A percentile compares a stretch with the other conserved stretches of the same genome.
Evolutionary conservation across 2,888 invertebrate genomes (phyloP).

Genomic region (Cryptophagus acutangulus): DNA sequence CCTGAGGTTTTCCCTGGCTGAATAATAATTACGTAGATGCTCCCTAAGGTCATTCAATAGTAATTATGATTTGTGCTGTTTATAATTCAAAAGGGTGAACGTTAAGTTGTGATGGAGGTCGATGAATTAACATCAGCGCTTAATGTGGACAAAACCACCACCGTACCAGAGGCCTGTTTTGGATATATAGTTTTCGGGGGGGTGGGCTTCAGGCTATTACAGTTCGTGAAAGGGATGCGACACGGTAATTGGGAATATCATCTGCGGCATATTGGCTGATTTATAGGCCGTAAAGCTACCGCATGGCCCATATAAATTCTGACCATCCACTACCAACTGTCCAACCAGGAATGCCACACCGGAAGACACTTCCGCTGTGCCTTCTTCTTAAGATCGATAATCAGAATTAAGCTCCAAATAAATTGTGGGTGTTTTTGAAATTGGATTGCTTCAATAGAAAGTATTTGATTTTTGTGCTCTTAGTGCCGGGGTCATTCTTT

Average conservation of each 20-base stretch:
- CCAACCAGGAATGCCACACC: too few relatives aligned
- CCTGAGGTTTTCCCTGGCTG: constrained; percentile 7
- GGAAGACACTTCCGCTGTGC: too few relatives aligned
- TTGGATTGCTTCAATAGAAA: too few relatives aligned
- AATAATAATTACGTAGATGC: constrained; percentile 4
- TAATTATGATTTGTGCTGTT: constrained; percentile 16
- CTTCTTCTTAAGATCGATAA: too few relatives aligned
- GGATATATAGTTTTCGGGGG: constrained; percentile 8
- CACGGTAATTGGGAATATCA: constrained; percentile 29
- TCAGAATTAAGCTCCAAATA: too few relatives aligned
- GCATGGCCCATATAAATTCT: too few relatives aligned
- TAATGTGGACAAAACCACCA: constrained; percentile 16
- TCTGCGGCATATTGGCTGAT: constrained; percentile 35
- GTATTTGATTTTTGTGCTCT: too few relatives aligned
- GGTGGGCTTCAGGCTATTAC: constrained; percentile 3
- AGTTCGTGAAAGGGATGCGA: constrained; percentile 10
- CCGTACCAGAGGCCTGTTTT: background rate
- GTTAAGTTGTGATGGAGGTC: constrained; percentile 15
- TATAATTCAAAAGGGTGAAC: constrained; percentile 14
- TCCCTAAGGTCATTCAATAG: constrained; percentile 9
- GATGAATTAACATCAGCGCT: constrained; percentile 22
- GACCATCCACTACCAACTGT: too few relatives aligned
- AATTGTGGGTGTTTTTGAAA: too few relatives aligned
- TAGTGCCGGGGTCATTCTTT: too few relatives aligned
- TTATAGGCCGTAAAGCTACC: constrained; percentile 30